Evolutionary conservation across 2,797 vertebrate species (phyloP), one percentile per base, ranked within the genome.

Genomic region (Eospalax fontanierii): DNA sequence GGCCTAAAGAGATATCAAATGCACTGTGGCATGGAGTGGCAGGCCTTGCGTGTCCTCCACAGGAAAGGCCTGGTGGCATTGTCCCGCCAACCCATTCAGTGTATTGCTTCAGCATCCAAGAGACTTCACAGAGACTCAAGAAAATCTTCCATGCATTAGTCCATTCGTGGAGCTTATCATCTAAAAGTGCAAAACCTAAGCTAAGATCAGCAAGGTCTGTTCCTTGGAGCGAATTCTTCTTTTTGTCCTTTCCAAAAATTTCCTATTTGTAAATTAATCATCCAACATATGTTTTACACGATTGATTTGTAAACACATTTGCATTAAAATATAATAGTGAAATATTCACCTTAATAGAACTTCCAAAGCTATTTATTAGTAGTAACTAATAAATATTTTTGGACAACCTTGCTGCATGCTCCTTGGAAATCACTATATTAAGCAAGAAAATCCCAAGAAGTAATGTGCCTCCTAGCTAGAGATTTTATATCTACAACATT

Each of bases 281-380:
- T 84, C 95, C 35, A 92, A 16, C n/a, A 89, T 40, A 63, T 0
- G 4, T n/a, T 95, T 96, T 95, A 78, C 68, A 95, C 35, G 50
- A 83, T 96, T 97, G 82, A 96, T 92, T 97, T 95, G 38, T 93
- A 5, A 87, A 68, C 83, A 21, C 10, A 94, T 83, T 92, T 73
- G 1, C 54, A 92, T 26, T 70, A 57, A 85, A 81, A 89, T 92
- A 46, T 6, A 81, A 33, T 83, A 33, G 8, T 95, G 89, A 90
- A 87, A 94, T 4, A 93, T 66, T 79, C 93, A 84, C 3, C 38
- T 38, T 89, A 14, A 22, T 83, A 71, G 57, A 84, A 87, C 90
- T 91, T 76, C 19, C 87, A 78, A 75, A 87, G 7, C 76, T n/a
- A 80, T 95, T 94, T 88, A 19, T 54, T 61, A 89, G 4, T 73